Percentiles rank a stretch among this genome's conserved stretches.
These are phyloP conservation scores for Drosophila sordidapex DNA, from an alignment of 2,888 invertebrate species.

Conservation along the genomic window DNA sequence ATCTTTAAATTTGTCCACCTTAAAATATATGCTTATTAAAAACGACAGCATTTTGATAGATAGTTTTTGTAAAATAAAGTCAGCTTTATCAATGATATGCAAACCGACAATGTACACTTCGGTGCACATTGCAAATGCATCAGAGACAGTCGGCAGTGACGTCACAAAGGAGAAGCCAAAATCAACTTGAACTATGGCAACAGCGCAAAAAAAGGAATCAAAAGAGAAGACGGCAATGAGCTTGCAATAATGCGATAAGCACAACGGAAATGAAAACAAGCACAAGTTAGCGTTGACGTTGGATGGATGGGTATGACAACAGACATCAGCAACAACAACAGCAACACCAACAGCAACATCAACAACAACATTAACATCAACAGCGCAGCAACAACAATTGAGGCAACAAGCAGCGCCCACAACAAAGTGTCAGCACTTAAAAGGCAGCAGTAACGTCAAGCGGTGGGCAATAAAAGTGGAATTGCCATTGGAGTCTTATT, in stretches of 20 bases:
- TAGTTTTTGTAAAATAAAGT: not conserved
- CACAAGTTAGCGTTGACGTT: conserved; percentile 61
- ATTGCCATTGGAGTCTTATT: conserved; percentile 66
- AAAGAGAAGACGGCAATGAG: conserved; percentile 69
- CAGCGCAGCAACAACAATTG: conserved; percentile 26
- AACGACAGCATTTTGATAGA: not conserved
- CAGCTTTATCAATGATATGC: conserved; percentile 33
- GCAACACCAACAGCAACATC: conserved; percentile 15
- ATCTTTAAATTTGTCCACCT: not conserved
- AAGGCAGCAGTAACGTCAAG: conserved; percentile 54
- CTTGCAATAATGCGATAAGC: conserved; percentile 80
- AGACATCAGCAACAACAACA: conserved; percentile 17
- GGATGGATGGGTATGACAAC: conserved; percentile 55
- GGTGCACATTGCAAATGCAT: conserved; percentile 25
- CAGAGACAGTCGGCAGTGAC: conserved; percentile 17
- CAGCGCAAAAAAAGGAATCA: conserved; percentile 23
- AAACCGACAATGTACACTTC: not conserved
- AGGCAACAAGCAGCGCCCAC: conserved; percentile 42
- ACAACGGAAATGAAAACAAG: conserved; percentile 78
- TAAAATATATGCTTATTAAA: not conserved
- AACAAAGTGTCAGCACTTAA: conserved; percentile 66
- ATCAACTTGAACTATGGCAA: conserved; percentile 62
- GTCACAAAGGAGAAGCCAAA: conserved; percentile 49
- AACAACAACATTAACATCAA: conserved; percentile 14
- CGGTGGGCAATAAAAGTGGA: conserved; percentile 67